phyloP scores from a whole-genome alignment of 1,140 invertebrate genomes.

The Orchestia grillus region DNA sequence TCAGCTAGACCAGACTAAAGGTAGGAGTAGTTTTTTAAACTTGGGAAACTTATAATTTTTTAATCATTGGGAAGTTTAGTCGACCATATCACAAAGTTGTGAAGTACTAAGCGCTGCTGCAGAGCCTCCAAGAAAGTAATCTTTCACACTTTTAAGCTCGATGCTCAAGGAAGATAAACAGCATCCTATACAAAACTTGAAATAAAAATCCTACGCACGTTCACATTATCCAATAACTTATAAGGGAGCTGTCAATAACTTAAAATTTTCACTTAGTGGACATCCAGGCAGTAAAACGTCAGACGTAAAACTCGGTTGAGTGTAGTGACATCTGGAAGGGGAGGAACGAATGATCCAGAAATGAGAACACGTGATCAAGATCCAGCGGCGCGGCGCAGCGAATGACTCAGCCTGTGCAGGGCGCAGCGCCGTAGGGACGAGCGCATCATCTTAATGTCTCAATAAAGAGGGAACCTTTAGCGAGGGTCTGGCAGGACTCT shows the following conservation, averaged over 20 bases:
- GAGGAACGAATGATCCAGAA: neutral
- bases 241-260: neutral
- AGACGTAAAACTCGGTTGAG: neutral
- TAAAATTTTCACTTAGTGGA: neutral
- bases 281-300: neutral
- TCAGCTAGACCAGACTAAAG: too few species aligned
- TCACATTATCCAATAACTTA: neutral
- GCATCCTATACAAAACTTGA: neutral
- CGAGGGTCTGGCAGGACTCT: slow-evolving; percentile 4
- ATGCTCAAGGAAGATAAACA: too few species aligned
- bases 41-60: too few species aligned
- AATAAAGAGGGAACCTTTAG: slow-evolving; percentile 36
- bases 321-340: neutral
- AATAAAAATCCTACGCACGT: neutral
- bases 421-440: neutral
- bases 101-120: too few species aligned
- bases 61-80: too few species aligned
- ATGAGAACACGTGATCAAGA: neutral
- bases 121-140: too few species aligned
- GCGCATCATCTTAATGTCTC: slow-evolving; percentile 24
- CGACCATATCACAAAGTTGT: too few species aligned
- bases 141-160: too few species aligned
- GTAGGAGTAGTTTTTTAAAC: too few species aligned
- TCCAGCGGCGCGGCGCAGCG: neutral
- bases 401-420: neutral